Base-by-base conservation (phyloP, 1,140 invertebrate genomes). In the Amyelois transitella region DNA sequence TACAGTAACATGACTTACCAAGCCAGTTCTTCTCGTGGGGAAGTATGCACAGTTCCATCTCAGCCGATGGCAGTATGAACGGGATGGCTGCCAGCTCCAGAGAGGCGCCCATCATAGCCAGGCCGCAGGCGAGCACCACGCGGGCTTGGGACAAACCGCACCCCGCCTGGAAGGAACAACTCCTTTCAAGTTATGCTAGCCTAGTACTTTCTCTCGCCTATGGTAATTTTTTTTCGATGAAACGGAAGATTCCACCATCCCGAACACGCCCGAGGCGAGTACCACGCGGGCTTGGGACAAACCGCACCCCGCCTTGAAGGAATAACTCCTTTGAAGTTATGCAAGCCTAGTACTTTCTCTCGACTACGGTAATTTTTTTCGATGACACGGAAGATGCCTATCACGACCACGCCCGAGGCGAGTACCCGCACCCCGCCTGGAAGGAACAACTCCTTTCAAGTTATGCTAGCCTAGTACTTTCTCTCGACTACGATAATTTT, bases 11-110 rank as follows among this genome's bases (percentile, higher is more conserved):
- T 24, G 22, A 38, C 90, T 90, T 69, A 95, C 94, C 92, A 1
- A 96, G 90, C 93, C 93, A 94, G 73, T 93, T 93, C 83, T 95
- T 96, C 73, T 94, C 91, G 10, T 90, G 87, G 8, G 93, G 92
- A 53, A 91, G 89, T 58, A 96, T 93, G 55, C 94, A 93, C 1
- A 96, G 86, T 60, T 96, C 94, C 51, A 95, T 92, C 62, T 94
- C 93, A 7, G 94, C 94, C 1, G 93, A 92, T 6, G 95, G 95
- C 51, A 96, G 77, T 60, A 96, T 91, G 67, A 94, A 96, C 1
- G 93, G 91, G 55, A 94, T 90, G 7, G 94, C 92, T 6, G 93
- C 91, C 43, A 95, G 88, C 77, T 96, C 94, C 7, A 94, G 90
- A 2, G 94, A 92, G 61, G 94, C 94, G 6, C 94, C 94, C 1